Base-by-base conservation (phyloP, 1,140 invertebrate genomes). In the Bombus breviceps region DNA sequence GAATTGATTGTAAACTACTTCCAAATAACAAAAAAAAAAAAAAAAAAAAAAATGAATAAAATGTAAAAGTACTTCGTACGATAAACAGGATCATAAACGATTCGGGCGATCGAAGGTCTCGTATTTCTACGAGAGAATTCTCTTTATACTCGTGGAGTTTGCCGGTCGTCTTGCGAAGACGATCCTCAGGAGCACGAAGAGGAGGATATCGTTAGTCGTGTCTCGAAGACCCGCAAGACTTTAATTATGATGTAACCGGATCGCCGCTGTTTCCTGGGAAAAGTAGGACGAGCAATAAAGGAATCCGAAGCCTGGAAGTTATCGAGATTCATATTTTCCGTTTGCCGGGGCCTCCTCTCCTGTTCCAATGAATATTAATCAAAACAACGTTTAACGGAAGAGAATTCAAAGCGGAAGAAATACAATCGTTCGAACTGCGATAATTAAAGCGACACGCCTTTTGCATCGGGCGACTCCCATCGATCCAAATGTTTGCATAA, bases 221-320 rank as follows among this genome's bases (percentile, higher is more conserved):
- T 66, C 43, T 53, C 57, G 68, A 68, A 81, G 78, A 62, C 57
- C 69, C 37, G 78, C 43, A 34, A 72, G 71, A 85, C 59, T 85
- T 81, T 85, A 85, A 85, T 85, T 85, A 81, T 75, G 59, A 81
- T 75, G 79, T 85, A 85, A 85, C 84, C 71, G 37, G 84, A 85
- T 75, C 71, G 47, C 1, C 6, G 78, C 10, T 32, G 68, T 43
- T 71, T 73, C 9, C 34, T 34, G 28, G 22, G 47, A 18, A 34
- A 59, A 71, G 72, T 69, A n/a, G 41, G 64, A 71, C 47, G 41
- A 43, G 83, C 80, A 77, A 84, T 78, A 73, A 87, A 79, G 81
- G 66, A 76, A 77, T 79, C 32, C 53, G 22, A 47, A 41, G 41
- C 12, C 28, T 74, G 69, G 43, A 74, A 81, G 57, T 81, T 85